Evolutionary conservation across 2,113 vertebrate genomes (phyloP).

Genomic region (Hypomesus transpacificus): DNA sequence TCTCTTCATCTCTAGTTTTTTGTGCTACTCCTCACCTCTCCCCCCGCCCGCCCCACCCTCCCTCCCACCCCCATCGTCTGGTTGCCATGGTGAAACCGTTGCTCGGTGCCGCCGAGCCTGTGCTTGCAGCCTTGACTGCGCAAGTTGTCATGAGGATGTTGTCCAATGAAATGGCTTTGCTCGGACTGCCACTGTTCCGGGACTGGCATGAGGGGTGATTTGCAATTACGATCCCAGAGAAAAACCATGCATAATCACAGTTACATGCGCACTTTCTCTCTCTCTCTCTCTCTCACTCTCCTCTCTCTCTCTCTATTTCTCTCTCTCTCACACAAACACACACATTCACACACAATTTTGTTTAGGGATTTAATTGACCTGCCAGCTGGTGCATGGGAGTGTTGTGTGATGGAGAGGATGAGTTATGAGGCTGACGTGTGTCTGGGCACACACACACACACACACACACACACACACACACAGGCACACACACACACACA

Average conservation of each 20-base stretch:
- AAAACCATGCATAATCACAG: constrained; percentile 8
- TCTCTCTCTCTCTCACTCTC: not conserved
- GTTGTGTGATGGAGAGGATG: not conserved
- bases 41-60: not conserved
- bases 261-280: not conserved
- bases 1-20: not conserved
- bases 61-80: constrained; percentile 37
- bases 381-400: constrained; percentile 14
- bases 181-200: constrained; percentile 33
- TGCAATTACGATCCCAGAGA: constrained; percentile 41
- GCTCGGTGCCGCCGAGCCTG: constrained; percentile 2
- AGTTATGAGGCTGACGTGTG: not conserved
- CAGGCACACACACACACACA: not conserved
- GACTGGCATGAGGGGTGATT: constrained; percentile 41
- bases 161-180: constrained; percentile 46
- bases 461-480: not conserved
- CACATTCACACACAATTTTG: not conserved
- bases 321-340: too few species aligned
- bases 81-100: constrained; percentile 61
- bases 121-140: constrained; percentile 24
- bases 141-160: constrained; percentile 41
- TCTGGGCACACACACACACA: not conserved
- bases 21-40: not conserved
- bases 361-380: constrained; percentile 29
- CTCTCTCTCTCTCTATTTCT: too few species aligned